Evolutionary conservation across 2,113 vertebrate genomes (phyloP).

Genomic region (Seriola aureovittata): DNA sequence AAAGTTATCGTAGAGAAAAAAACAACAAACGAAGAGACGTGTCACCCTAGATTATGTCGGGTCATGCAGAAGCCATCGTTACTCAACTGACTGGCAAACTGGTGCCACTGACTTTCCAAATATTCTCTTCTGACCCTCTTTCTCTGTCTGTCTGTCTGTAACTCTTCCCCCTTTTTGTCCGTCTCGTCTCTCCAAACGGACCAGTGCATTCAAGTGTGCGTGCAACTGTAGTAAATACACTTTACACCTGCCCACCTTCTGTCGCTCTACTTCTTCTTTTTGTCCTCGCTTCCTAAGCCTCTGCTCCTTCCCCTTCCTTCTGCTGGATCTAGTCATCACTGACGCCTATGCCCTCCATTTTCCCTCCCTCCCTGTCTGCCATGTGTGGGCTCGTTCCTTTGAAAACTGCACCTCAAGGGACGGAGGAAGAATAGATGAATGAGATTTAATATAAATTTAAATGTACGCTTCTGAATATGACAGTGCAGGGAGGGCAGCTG

Average conservation of each 20-base stretch:
- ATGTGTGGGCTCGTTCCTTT: slow-evolving; percentile 21
- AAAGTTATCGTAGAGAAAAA: slow-evolving; percentile 35
- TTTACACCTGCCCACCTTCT: neutral
- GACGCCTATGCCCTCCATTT: slow-evolving; percentile 13
- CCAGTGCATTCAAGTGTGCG: slow-evolving; percentile 39
- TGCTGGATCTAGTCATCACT: slow-evolving; percentile 22
- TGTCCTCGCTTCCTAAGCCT: neutral
- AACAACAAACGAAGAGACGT: slow-evolving; percentile 30
- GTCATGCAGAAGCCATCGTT: slow-evolving; percentile 68
- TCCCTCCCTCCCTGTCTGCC: slow-evolving; percentile 1
- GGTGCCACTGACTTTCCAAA: slow-evolving; percentile 70
- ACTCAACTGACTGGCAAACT: slow-evolving; percentile 63
- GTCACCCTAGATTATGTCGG: slow-evolving; percentile 34
- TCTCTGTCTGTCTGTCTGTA: slow-evolving; percentile 38
- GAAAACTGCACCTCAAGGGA: slow-evolving; percentile 32
- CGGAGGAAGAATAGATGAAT: slow-evolving; percentile 35
- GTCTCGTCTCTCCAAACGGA: slow-evolving; percentile 20
- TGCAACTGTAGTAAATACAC: slow-evolving; percentile 32
- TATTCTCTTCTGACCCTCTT: slow-evolving; percentile 38
- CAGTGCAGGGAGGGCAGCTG: slow-evolving; percentile 11
- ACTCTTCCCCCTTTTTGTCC: slow-evolving; percentile 11
- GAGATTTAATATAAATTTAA: slow-evolving; percentile 50
- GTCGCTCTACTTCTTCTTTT: neutral
- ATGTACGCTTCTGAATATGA: slow-evolving; percentile 22
- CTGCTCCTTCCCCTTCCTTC: neutral